Evolutionary conservation across 2,113 vertebrate genomes (phyloP).

Genomic region (Gnathochromis pfefferi): DNA sequence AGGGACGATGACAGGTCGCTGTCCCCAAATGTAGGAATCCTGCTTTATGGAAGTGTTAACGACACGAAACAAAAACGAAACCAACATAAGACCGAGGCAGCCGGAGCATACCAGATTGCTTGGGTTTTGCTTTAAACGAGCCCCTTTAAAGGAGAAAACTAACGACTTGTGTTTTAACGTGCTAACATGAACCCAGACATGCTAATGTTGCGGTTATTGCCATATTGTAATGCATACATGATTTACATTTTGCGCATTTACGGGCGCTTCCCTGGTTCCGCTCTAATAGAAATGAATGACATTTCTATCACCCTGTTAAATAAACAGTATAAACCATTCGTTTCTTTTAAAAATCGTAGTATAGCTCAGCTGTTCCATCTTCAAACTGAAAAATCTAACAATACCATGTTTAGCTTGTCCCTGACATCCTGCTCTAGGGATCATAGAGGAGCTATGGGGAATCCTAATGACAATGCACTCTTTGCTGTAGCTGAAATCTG

Average conservation of each 20-base stretch:
- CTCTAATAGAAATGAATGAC: not conserved
- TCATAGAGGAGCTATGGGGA: not conserved
- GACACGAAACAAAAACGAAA: conserved; percentile 14
- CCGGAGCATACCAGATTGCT: not conserved
- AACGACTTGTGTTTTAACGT: not conserved
- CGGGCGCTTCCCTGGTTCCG: not conserved
- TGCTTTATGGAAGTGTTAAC: not conserved
- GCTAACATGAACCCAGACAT: not conserved
- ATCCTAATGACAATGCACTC: not conserved
- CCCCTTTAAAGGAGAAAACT: not conserved
- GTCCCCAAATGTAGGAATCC: not conserved
- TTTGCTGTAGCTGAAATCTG: not conserved
- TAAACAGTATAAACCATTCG: not conserved
- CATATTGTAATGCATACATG: not conserved
- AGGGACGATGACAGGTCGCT: not conserved
- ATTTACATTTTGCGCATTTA: not conserved
- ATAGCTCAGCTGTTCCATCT: not conserved
- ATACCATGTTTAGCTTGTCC: not conserved
- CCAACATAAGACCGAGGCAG: not conserved
- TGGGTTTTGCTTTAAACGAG: not conserved
- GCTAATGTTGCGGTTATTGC: not conserved
- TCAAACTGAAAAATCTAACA: not conserved
- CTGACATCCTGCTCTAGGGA: not conserved
- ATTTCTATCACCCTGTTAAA: not conserved
- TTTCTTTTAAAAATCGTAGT: not conserved